Evolutionary conservation across 2,888 invertebrate genomes (phyloP).

Genomic region (Craniophora ligustri): DNA sequence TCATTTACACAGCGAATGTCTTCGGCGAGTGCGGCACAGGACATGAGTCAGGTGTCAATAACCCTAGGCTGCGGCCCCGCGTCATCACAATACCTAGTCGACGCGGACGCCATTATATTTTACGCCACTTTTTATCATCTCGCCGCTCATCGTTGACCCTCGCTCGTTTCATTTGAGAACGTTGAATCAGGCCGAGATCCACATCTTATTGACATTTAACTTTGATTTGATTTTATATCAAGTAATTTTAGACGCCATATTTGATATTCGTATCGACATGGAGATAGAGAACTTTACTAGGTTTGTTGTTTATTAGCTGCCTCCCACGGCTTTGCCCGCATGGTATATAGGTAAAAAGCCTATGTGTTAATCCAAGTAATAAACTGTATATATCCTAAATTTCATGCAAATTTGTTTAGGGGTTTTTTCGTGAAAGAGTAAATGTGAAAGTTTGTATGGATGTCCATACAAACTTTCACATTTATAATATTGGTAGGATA

Average conservation of each 20-base stretch:
- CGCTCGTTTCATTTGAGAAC: conserved; percentile 42
- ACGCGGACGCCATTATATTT: conserved; percentile 72
- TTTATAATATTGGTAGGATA: too few species aligned
- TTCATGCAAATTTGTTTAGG: too few species aligned
- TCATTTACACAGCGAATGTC: conserved; percentile 67
- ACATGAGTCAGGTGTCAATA: conserved; percentile 85
- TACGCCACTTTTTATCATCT: conserved; percentile 58
- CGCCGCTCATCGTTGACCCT: conserved; percentile 43
- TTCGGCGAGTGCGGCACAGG: conserved; percentile 68
- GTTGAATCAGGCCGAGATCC: conserved; percentile 40
- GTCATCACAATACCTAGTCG: conserved; percentile 77
- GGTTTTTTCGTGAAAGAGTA: too few species aligned
- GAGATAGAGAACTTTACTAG: too few species aligned
- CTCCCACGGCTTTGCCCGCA: too few species aligned
- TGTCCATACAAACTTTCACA: too few species aligned
- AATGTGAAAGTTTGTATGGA: too few species aligned
- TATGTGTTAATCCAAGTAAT: too few species aligned
- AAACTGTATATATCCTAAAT: too few species aligned
- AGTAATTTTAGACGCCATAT: not conserved
- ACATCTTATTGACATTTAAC: conserved; percentile 44
- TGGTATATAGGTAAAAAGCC: too few species aligned
- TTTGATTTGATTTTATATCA: conserved; percentile 27
- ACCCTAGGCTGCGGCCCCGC: conserved; percentile 64
- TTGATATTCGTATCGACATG: not conserved
- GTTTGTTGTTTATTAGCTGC: too few species aligned